Evolutionary conservation across 2,797 vertebrate species (phyloP).

Genomic region (Chelon auratus): DNA sequence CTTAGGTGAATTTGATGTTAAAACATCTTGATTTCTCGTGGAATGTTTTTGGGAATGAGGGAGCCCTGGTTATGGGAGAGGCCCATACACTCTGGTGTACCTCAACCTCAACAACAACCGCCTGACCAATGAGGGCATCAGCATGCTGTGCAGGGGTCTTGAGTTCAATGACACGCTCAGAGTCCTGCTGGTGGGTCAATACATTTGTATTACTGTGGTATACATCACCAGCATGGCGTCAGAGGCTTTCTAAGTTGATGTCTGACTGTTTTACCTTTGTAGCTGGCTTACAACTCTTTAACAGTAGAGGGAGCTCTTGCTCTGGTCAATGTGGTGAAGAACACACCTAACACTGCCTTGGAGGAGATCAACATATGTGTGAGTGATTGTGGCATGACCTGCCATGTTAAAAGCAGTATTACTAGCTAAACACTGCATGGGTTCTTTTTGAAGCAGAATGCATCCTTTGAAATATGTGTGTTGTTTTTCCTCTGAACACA

Average conservation of each 20-base stretch:
- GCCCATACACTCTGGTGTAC: conserved; percentile 84
- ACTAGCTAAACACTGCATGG: neutral
- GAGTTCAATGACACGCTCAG: conserved; percentile 88
- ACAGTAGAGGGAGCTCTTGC: conserved; percentile 88
- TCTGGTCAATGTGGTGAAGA: conserved; percentile 86
- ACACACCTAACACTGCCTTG: conserved; percentile 84
- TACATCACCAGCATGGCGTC: neutral
- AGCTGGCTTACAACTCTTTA: conserved; percentile 90
- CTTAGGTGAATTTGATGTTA: conserved; percentile 87
- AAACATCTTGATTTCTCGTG: conserved; percentile 89
- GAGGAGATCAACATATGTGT: conserved; percentile 93
- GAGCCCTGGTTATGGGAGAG: conserved; percentile 90
- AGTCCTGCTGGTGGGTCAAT: conserved; percentile 85
- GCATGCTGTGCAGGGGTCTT: conserved; percentile 89
- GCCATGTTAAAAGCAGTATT: too few species aligned
- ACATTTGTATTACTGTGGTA: neutral
- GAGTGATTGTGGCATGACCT: conserved; percentile 67
- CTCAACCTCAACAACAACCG: conserved; percentile 90
- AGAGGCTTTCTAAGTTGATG: neutral
- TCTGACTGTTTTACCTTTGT: conserved; percentile 12
- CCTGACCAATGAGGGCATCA: conserved; percentile 87
- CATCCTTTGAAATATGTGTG: neutral
- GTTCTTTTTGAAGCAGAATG: neutral
- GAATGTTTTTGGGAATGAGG: conserved; percentile 93
- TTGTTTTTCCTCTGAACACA: conserved; percentile 75